Conservation (phyloP, 2,888 invertebrate genomes). For the Scaptomyza caliginosa region DNA sequence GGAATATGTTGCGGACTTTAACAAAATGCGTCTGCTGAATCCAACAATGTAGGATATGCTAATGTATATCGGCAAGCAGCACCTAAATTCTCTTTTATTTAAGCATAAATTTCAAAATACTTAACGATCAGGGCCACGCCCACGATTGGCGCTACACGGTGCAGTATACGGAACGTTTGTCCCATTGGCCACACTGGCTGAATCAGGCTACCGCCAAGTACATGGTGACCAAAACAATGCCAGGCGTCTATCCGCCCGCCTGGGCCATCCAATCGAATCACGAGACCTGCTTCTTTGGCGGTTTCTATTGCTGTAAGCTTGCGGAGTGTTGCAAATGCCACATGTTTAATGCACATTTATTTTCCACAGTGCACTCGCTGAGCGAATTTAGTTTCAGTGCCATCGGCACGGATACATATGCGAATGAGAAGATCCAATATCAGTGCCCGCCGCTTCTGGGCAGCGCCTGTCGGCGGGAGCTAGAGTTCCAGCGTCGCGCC, state of each 20-base stretch:
- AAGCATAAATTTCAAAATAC: constrained; percentile 87
- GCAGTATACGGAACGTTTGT: constrained; percentile 87
- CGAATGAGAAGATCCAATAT: constrained; percentile 86
- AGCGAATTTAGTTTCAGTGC: constrained; percentile 87
- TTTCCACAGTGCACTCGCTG: constrained; percentile 86
- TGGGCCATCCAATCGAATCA: constrained; percentile 87
- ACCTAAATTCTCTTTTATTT: background rate
- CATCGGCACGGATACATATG: constrained; percentile 85
- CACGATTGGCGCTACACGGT: constrained; percentile 89
- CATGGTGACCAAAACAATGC: constrained; percentile 85
- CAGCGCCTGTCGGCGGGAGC: constrained; percentile 86
- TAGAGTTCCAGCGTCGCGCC: constrained; percentile 82
- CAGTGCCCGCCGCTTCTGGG: constrained; percentile 87
- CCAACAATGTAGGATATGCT: constrained; percentile 88
- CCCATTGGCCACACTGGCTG: constrained; percentile 87
- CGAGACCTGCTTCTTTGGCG: constrained; percentile 87
- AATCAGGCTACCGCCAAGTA: constrained; percentile 87
- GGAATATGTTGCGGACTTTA: constrained; percentile 91
- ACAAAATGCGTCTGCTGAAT: constrained; percentile 88
- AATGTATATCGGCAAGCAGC: background rate
- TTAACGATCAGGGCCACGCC: constrained; percentile 87
- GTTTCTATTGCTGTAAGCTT: constrained; percentile 87
- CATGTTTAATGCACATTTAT: constrained; percentile 55
- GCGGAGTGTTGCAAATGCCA: background rate
- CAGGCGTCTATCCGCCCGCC: constrained; percentile 81